Conservation (phyloP, 1,140 invertebrate species). For the Cheumatopsyche charites region DNA sequence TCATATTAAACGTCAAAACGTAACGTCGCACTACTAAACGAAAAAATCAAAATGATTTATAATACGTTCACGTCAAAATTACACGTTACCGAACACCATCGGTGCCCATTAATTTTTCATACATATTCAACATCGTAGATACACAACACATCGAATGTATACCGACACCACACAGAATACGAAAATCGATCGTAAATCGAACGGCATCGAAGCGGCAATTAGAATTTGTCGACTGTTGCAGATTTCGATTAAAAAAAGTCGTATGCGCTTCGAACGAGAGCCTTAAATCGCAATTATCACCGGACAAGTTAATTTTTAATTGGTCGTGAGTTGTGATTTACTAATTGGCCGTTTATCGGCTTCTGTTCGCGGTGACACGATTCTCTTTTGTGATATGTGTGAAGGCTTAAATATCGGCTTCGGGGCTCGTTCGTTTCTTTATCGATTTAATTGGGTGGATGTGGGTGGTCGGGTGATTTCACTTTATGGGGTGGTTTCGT, state of each 20-base stretch:
- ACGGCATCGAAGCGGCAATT: background rate
- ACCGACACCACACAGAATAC: no score
- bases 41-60: no score
- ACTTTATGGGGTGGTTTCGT: no score
- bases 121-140: slow-evolving; percentile 5
- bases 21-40: no score
- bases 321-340: background rate
- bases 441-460: no score
- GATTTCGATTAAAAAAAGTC: background rate
- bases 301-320: slow-evolving; percentile 21
- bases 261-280: slow-evolving; percentile 16
- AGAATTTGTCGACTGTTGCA: background rate
- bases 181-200: background rate
- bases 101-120: slow-evolving; percentile 16
- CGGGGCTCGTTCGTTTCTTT: no score
- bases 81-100: background rate
- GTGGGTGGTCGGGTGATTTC: no score
- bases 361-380: no score
- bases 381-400: no score
- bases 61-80: background rate
- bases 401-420: no score
- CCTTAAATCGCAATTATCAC: background rate
- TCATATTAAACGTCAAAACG: no score
- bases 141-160: background rate
- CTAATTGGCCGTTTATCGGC: no score